These are phyloP conservation scores for Mus spretus DNA, from an alignment of 2,797 vertebrate genomes.

Conservation along the genomic window DNA sequence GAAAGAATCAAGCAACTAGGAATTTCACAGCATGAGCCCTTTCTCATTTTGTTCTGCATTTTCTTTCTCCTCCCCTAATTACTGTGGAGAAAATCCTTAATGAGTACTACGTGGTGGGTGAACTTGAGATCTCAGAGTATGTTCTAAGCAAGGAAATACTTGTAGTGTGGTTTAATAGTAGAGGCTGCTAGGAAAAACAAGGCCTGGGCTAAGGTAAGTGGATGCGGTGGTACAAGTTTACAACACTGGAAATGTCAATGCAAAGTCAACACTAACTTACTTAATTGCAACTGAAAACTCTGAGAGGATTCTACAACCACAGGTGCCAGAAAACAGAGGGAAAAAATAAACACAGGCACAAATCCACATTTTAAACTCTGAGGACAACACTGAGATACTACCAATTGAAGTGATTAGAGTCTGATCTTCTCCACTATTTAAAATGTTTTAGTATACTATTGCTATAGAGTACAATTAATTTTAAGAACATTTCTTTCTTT, in stretches of 20 bases:
- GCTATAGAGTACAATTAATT: background rate
- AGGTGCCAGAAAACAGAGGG: background rate
- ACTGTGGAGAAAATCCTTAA: background rate
- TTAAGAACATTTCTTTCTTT: background rate
- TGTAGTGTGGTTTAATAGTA: background rate
- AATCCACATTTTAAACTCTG: background rate
- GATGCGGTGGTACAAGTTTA: background rate
- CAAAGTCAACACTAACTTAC: background rate
- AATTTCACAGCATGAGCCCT: background rate
- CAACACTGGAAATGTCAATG: background rate
- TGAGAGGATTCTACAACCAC: background rate
- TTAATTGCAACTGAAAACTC: background rate
- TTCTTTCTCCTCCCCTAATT: background rate
- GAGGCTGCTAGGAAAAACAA: background rate
- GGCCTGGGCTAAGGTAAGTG: background rate
- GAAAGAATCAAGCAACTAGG: background rate
- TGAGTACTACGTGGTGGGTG: background rate
- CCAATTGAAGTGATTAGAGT: background rate
- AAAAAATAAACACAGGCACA: background rate
- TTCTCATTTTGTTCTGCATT: background rate
- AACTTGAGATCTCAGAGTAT: background rate
- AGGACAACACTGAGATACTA: background rate
- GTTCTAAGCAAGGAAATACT: slow-evolving; percentile 20
- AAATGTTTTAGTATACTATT: background rate
- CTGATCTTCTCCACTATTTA: background rate